Conservation (phyloP, 2,113 vertebrate species). For the Gracilinanus agilis region DNA sequence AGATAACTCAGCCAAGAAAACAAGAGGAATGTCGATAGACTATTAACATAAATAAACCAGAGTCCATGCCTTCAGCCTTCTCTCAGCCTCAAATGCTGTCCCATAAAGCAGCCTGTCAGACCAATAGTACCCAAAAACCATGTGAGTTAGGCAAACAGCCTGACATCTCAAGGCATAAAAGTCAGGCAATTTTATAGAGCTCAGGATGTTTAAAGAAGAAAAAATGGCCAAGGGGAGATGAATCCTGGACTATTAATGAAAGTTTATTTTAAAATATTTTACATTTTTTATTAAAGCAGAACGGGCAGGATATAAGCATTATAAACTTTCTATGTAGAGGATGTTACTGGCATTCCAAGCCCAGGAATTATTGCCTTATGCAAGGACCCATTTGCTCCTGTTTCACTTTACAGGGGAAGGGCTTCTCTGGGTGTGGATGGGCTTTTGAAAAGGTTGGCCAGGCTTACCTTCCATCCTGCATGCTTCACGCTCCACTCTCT, state of each 20-base stretch:
- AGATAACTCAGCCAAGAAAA: slow-evolving; percentile 5
- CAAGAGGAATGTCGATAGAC: slow-evolving; percentile 1
- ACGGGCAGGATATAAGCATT: slow-evolving; percentile 84
- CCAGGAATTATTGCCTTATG: slow-evolving; percentile 80
- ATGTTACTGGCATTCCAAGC: slow-evolving; percentile 81
- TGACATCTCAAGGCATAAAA: slow-evolving; percentile 65
- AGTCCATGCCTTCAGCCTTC: not conserved
- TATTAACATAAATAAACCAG: not conserved
- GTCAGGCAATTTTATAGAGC: slow-evolving; percentile 65
- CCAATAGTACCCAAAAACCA: slow-evolving; percentile 35
- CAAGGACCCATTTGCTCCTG: slow-evolving; percentile 74
- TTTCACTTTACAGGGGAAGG: slow-evolving; percentile 76
- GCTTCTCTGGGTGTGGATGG: slow-evolving; percentile 51
- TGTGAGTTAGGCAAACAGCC: slow-evolving; percentile 49
- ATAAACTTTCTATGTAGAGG: slow-evolving; percentile 84
- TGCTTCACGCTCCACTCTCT: not conserved
- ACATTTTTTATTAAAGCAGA: slow-evolving; percentile 86
- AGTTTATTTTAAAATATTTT: slow-evolving; percentile 86
- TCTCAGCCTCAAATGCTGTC: not conserved
- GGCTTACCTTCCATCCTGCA: slow-evolving; percentile 43
- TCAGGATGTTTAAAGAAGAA: slow-evolving; percentile 77
- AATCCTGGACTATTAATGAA: slow-evolving; percentile 80
- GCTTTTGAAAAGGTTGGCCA: slow-evolving; percentile 49
- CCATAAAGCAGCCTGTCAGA: slow-evolving; percentile 24
- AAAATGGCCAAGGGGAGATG: slow-evolving; percentile 73